Conservation (phyloP, 1,140 invertebrate species). For the Cherax quadricarinatus region DNA sequence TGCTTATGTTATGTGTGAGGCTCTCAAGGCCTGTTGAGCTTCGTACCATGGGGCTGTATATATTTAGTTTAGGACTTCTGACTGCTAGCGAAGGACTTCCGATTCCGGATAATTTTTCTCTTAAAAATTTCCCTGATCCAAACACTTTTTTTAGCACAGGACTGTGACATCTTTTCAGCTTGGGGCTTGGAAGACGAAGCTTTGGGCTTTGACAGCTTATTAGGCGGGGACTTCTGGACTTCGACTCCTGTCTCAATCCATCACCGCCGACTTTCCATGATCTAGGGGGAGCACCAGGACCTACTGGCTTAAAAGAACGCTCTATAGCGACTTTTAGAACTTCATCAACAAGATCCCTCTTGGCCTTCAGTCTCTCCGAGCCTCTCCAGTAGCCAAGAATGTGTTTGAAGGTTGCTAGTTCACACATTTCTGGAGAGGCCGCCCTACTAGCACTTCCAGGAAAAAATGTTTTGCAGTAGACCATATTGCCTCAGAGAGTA, state of each 20-base stretch:
- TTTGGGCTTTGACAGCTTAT: neutral
- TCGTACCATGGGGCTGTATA: conserved; percentile 13
- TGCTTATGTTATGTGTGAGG: neutral
- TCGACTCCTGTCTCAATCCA: neutral
- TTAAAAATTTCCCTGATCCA: neutral
- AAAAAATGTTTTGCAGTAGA: neutral
- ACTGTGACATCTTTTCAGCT: neutral
- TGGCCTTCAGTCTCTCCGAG: neutral
- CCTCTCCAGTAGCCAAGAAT: conserved; percentile 37
- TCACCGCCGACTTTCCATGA: neutral
- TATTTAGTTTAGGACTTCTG: neutral
- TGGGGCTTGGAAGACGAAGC: neutral
- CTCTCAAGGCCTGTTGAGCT: conserved; percentile 6
- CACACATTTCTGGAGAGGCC: neutral
- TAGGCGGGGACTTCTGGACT: neutral
- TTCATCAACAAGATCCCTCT: conserved; percentile 19
- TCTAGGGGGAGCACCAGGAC: neutral
- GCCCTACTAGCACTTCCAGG: neutral
- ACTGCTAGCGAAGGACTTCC: neutral
- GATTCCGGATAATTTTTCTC: neutral
- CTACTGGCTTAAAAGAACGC: neutral
- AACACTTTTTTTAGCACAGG: neutral
- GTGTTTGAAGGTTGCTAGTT: conserved; percentile 19
- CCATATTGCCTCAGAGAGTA: neutral
- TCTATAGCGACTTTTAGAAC: conserved; percentile 17